These are phyloP conservation scores for Grantiella picta DNA, from an alignment of 2,113 vertebrate genomes.

Conservation along the genomic window DNA sequence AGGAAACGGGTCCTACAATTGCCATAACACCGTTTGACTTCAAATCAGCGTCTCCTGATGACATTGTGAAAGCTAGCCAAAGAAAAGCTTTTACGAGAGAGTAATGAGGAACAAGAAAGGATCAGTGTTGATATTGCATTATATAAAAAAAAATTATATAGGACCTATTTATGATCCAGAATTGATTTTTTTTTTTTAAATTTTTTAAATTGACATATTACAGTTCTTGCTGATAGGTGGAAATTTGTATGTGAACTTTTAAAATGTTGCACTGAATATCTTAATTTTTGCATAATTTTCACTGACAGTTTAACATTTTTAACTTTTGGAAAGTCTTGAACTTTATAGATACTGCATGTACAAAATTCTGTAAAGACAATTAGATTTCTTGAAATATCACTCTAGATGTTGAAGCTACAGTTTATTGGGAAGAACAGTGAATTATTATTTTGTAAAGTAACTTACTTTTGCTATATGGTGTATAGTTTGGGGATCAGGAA, in stretches of 20 bases:
- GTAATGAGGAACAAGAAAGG: conserved; percentile 3
- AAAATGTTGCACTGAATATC: conserved; percentile 65
- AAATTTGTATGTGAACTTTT: conserved; percentile 38
- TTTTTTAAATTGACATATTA: conserved; percentile 37
- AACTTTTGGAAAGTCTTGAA: conserved; percentile 18
- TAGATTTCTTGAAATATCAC: background rate
- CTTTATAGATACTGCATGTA: background rate
- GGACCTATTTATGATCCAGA: conserved; percentile 33
- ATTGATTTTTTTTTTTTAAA: background rate
- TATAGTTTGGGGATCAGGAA: background rate
- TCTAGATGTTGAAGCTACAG: background rate
- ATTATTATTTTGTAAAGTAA: background rate
- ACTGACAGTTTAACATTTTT: background rate
- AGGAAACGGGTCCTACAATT: conserved; percentile 70
- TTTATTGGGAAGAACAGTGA: background rate
- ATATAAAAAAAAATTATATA: background rate
- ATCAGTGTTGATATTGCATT: background rate
- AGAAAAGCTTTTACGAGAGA: conserved; percentile 87
- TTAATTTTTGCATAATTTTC: conserved; percentile 26
- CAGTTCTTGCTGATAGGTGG: conserved; percentile 41
- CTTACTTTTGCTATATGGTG: background rate
- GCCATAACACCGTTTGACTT: conserved; percentile 87
- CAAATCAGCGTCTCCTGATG: conserved; percentile 92
- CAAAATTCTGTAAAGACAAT: background rate
- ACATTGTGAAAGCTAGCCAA: conserved; percentile 89